A percentile compares a stretch with the other conserved stretches of the same genome.
Evolutionary conservation across 2,113 vertebrate genomes (phyloP).

Genomic region (Nipponia nippon): DNA sequence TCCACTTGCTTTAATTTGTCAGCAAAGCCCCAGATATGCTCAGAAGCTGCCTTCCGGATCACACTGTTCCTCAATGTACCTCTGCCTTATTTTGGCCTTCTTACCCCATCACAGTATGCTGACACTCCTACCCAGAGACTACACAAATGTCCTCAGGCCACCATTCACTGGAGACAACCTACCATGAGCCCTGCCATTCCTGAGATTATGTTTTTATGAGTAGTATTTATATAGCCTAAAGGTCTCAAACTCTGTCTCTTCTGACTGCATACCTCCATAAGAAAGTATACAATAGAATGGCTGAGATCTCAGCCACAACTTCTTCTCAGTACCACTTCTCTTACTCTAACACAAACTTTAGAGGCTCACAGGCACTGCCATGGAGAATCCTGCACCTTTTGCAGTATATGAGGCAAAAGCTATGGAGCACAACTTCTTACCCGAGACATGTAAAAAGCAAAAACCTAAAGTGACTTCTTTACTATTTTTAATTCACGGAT

Average conservation of each 20-base stretch:
- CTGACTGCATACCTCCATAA: neutral
- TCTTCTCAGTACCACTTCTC: neutral
- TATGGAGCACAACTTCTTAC: neutral
- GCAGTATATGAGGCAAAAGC: neutral
- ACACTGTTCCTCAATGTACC: neutral
- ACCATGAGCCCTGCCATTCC: fast-evolving
- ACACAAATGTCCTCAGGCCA: neutral
- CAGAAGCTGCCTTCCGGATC: neutral
- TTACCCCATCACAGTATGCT: neutral
- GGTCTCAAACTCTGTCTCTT: neutral
- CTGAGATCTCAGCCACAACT: neutral
- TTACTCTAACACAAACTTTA: neutral
- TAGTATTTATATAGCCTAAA: neutral
- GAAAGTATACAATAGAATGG: neutral
- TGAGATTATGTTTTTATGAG: neutral
- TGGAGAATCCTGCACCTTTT: neutral
- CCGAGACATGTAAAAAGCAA: neutral
- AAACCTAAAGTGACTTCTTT: neutral
- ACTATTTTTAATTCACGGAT: neutral
- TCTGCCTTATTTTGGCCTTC: neutral
- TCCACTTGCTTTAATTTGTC: neutral
- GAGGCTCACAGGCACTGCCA: neutral
- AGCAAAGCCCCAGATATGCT: neutral
- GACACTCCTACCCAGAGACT: neutral
- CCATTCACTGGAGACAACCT: neutral